Conservation (phyloP, 2,797 vertebrate species). For the Rallus crepitans region DNA sequence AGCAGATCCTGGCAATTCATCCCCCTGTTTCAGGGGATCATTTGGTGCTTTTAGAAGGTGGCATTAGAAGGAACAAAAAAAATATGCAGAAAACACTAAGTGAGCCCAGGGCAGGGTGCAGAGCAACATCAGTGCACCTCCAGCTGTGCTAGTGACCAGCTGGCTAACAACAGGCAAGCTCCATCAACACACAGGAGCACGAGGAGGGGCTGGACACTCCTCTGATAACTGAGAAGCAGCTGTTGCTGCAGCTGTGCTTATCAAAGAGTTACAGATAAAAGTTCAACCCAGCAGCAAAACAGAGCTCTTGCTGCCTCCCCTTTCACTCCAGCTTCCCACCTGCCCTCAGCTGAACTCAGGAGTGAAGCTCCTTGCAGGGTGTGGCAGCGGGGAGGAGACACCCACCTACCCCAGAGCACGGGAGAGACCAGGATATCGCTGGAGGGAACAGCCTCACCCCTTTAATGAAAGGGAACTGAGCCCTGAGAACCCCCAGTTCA, state of each 20-base stretch:
- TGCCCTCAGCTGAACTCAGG: not conserved
- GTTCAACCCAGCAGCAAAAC: not conserved
- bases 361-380: not conserved
- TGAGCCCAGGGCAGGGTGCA: not conserved
- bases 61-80: not conserved
- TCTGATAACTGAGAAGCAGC: not conserved
- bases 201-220: not conserved
- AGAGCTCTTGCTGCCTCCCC: not conserved
- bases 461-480: not conserved
- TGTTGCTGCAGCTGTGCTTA: not conserved
- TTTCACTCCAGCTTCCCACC: not conserved
- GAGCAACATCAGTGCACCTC: not conserved
- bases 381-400: not conserved
- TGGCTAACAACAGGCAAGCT: not conserved
- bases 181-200: accelerated
- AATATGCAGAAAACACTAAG: not conserved
- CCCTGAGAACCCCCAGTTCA: not conserved
- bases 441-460: not conserved
- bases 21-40: not conserved
- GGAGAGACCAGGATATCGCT: not conserved
- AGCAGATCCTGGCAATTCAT: not conserved
- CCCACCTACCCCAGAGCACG: not conserved
- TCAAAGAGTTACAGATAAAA: not conserved
- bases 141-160: not conserved
- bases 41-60: not conserved